A percentile compares a stretch with the other conserved stretches of the same genome.
phyloP scores from a whole-genome alignment of 2,888 invertebrate genomes.

The Sepioteuthis lessoniana region DNA sequence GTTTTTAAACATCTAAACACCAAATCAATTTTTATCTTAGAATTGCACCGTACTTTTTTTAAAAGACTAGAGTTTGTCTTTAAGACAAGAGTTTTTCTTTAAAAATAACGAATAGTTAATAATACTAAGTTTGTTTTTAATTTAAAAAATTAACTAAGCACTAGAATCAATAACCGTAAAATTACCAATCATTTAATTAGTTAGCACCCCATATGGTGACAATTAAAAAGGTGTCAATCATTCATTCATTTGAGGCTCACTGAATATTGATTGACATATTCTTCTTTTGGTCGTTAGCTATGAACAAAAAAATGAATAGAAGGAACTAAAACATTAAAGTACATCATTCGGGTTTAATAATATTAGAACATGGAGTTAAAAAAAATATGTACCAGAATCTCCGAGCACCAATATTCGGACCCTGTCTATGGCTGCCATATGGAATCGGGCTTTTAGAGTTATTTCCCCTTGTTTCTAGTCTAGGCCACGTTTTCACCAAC shows the following conservation, averaged over 20 bases:
- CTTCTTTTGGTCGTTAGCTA: not conserved
- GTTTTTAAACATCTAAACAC: too few species aligned
- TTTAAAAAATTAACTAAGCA: too few species aligned
- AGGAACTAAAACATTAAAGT: not conserved
- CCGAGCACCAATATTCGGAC: slow-evolving; percentile 36
- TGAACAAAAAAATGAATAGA: not conserved
- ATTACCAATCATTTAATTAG: not conserved
- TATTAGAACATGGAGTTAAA: not conserved
- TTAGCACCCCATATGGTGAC: too few species aligned
- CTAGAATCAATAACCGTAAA: not conserved
- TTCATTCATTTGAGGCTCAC: not conserved
- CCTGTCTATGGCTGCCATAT: slow-evolving; percentile 41
- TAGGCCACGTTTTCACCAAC: not conserved
- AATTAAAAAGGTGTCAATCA: too few species aligned
- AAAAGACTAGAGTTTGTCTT: too few species aligned
- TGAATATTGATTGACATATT: not conserved
- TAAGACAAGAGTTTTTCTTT: too few species aligned
- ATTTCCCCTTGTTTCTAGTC: not conserved
- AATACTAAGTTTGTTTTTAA: too few species aligned
- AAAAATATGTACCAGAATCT: slow-evolving; percentile 39
- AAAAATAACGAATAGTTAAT: too few species aligned
- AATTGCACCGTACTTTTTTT: too few species aligned
- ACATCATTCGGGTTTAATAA: not conserved
- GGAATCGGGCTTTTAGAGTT: not conserved
- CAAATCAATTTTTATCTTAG: too few species aligned